phyloP scores from a whole-genome alignment of 2,797 vertebrate genomes.

The Gallirallus australis region DNA sequence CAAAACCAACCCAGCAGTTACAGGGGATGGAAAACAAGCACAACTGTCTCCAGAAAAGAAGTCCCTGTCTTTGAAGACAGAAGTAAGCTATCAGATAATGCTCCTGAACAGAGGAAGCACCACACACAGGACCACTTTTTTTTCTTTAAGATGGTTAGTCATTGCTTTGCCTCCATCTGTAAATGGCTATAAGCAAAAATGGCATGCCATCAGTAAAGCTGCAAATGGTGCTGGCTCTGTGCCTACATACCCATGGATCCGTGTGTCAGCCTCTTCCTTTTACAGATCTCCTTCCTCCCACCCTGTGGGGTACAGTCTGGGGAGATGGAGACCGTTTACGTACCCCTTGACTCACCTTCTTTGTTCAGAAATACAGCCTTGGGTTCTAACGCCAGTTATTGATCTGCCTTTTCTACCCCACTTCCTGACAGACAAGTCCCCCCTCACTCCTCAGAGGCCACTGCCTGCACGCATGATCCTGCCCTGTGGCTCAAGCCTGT shows the following conservation, averaged over 20 bases:
- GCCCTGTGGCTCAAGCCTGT: not conserved
- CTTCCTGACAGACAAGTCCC: not conserved
- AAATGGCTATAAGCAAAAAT: not conserved
- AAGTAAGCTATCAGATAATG: not conserved
- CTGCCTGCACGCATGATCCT: not conserved
- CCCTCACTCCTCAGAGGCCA: not conserved
- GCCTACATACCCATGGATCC: fast-evolving
- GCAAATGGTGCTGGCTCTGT: not conserved
- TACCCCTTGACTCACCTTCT: not conserved
- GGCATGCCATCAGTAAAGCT: not conserved
- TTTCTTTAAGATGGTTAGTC: not conserved
- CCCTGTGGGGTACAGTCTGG: fast-evolving
- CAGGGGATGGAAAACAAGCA: not conserved
- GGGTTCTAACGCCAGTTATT: not conserved
- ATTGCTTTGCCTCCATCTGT: not conserved
- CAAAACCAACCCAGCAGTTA: not conserved
- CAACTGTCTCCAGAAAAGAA: not conserved
- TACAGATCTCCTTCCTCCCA: not conserved
- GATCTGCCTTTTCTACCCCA: not conserved
- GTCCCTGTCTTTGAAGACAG: not conserved
- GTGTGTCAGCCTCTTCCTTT: not conserved
- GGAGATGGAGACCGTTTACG: not conserved
- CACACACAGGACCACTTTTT: not conserved
- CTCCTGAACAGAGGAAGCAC: not conserved
- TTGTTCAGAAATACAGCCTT: not conserved